These are phyloP conservation scores for Chelmon rostratus DNA, from an alignment of 2,797 vertebrate genomes.

Conservation along the genomic window DNA sequence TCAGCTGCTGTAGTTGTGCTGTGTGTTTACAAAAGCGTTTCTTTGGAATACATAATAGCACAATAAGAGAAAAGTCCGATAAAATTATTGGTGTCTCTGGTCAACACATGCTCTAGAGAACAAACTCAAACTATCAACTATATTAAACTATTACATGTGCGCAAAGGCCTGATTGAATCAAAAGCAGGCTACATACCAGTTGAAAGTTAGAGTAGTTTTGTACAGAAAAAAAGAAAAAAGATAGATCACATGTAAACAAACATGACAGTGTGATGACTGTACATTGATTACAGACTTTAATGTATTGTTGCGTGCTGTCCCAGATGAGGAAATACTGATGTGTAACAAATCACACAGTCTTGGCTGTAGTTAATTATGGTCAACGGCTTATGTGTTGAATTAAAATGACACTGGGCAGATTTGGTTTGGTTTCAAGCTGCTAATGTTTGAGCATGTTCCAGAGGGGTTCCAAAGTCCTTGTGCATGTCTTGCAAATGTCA, in stretches of 20 bases:
- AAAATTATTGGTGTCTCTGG: conserved; percentile 24
- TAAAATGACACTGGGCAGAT: background rate
- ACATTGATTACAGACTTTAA: background rate
- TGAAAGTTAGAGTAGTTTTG: background rate
- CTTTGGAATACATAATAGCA: too few species aligned
- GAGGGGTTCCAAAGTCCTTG: background rate
- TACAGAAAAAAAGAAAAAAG: background rate
- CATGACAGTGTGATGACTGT: background rate
- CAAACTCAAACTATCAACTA: background rate
- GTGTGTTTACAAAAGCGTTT: too few species aligned
- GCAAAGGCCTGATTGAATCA: conserved; percentile 13
- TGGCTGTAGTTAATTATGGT: background rate
- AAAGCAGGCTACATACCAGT: background rate
- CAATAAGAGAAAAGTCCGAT: background rate
- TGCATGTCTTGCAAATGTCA: background rate
- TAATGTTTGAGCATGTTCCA: background rate
- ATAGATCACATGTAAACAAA: background rate
- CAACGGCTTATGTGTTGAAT: background rate
- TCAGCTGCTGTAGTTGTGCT: too few species aligned
- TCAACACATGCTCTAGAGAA: conserved; percentile 24
- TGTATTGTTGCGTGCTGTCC: background rate
- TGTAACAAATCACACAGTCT: background rate
- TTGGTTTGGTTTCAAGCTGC: background rate
- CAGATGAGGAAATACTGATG: background rate
- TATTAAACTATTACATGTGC: conserved; percentile 1